Evolutionary conservation across 2,888 invertebrate species (phyloP), one percentile per base, ranked within the genome.

Genomic region (Morpho deidamia): DNA sequence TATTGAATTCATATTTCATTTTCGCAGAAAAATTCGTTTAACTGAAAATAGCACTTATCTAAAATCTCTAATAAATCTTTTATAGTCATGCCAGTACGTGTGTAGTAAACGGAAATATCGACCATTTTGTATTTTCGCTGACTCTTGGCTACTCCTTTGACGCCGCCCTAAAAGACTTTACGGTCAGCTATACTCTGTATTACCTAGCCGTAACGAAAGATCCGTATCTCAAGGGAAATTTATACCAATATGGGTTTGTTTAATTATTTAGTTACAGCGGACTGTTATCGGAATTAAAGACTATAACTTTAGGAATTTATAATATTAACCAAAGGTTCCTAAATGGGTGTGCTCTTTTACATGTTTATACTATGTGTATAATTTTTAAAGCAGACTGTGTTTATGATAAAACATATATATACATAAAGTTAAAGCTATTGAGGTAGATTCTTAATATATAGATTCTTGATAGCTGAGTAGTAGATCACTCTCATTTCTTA

Each of bases 241-340:
- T 60, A 55, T 62, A 74, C 71, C 72, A 69, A 71, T 74, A 74
- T 74, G 74, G 83, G 78, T 78, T 81, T 84, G 85, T 87, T 84
- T 84, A 84, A 86, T 86, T 87, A 85, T 85, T 86, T 83, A 72
- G 78, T 74, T 76, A 72, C 72, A 72, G 67, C 71, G 69, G 67
- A 60, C 69, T 81, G 83, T 83, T 82, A 83, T 80, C 78, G 66
- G 83, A 82, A 83, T 86, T 81, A 81, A 84, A 82, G 71, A 71
- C 68, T 71, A 69, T 68, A 71, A 76, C 66, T 71, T 67, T 70
- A 71, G 74, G 71, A 76, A 77, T 75, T 76, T 77, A 78, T 76
- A 71, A 64, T 55, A 56, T 53, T 55, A 53, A 46, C 47, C 47
- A 48, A 44, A 49, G 39, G 40, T 49, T 44, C 44, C 12, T 33